Conservation (phyloP, 1,140 invertebrate genomes). For the Saxidomus purpurata region DNA sequence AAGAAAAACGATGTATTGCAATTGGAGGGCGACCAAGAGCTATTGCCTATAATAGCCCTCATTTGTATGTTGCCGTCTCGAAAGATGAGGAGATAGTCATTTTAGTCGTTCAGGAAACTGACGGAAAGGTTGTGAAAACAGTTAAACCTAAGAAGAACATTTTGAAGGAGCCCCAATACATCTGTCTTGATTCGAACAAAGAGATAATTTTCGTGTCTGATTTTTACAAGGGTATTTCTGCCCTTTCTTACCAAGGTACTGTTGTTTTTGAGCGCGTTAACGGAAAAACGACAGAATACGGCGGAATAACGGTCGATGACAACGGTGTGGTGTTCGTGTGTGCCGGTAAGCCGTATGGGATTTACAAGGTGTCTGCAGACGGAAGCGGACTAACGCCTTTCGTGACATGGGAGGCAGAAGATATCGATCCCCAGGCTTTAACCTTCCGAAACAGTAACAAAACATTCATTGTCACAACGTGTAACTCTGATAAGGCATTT, state of each 20-base stretch:
- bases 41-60: constrained; percentile 3
- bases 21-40: too few relatives aligned
- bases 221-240: constrained; percentile 38
- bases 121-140: constrained; percentile 10
- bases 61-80: constrained; percentile 35
- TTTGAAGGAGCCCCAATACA: constrained; percentile 51
- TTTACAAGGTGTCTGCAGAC: constrained; percentile 30
- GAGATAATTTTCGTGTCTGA: constrained; percentile 45
- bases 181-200: too few relatives aligned
- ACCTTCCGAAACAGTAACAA: constrained; percentile 13
- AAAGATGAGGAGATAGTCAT: background rate
- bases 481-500: constrained; percentile 56
- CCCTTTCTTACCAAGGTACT: constrained; percentile 24
- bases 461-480: constrained; percentile 48
- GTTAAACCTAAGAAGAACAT: constrained; percentile 41
- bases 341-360: constrained; percentile 61
- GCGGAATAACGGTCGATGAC: too few relatives aligned
- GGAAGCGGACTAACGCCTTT: constrained; percentile 3
- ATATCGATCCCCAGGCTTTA: constrained; percentile 59
- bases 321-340: background rate
- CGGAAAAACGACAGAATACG: too few relatives aligned
- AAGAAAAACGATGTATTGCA: background rate
- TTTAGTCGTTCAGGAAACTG: background rate
- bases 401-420: constrained; percentile 26
- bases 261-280: constrained; percentile 24